phyloP scores from a whole-genome alignment of 2,113 vertebrate genomes.

The Phoenicopterus ruber region DNA sequence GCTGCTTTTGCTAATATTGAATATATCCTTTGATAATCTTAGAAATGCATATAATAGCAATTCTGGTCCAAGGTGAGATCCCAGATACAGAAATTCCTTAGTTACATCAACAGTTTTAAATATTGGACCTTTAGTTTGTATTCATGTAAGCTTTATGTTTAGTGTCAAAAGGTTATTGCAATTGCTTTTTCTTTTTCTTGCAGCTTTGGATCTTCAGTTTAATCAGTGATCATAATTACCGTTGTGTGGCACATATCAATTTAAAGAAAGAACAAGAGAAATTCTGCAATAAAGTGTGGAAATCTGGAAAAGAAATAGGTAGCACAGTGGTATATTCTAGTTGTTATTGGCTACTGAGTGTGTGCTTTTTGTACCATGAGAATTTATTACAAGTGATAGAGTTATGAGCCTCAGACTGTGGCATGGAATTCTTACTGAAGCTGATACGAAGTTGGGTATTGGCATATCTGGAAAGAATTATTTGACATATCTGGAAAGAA shows the following conservation, averaged over 20 bases:
- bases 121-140: neutral
- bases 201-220: constrained; percentile 88
- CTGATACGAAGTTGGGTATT: neutral
- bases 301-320: constrained; percentile 47
- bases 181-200: constrained; percentile 8
- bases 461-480: neutral
- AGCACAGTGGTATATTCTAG: neutral
- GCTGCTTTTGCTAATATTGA: neutral
- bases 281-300: constrained; percentile 35
- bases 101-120: neutral
- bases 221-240: constrained; percentile 69
- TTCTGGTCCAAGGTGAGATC: neutral
- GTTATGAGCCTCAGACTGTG: neutral
- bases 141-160: neutral
- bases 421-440: neutral
- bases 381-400: neutral
- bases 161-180: neutral
- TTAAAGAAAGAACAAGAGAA: constrained; percentile 76
- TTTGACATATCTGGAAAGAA: neutral
- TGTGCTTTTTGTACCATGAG: neutral
- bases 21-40: neutral
- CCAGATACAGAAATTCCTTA: neutral
- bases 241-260: constrained; percentile 73
- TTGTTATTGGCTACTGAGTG: neutral
- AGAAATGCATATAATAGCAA: neutral